phyloP scores from a whole-genome alignment of 2,113 vertebrate species.

The Neodontobutis hainanensis region DNA sequence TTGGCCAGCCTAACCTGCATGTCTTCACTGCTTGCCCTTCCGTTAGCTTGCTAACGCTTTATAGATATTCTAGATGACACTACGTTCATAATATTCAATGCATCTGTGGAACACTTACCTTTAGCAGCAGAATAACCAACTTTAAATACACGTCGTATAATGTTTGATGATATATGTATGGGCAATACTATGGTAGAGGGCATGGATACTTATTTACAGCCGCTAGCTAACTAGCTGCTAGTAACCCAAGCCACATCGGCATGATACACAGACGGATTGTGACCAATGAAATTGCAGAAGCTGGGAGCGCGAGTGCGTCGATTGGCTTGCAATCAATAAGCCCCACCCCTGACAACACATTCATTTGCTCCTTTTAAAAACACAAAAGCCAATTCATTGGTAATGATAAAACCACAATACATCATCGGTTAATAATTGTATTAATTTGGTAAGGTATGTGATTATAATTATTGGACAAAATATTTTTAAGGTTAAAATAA shows the following conservation, averaged over 20 bases:
- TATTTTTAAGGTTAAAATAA: too few species aligned
- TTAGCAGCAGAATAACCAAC: constrained; percentile 4
- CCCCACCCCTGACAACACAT: background rate
- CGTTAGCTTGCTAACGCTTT: constrained; percentile 48
- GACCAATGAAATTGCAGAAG: constrained; percentile 51
- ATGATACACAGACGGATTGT: constrained; percentile 35
- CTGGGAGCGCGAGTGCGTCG: background rate
- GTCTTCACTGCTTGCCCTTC: constrained; percentile 20
- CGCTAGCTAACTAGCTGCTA: constrained; percentile 53
- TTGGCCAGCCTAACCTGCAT: constrained; percentile 35
- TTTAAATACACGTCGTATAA: background rate
- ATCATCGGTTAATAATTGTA: too few species aligned
- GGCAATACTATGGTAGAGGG: background rate
- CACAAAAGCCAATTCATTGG: background rate
- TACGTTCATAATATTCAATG: background rate
- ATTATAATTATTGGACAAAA: too few species aligned
- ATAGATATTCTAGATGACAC: constrained; percentile 17
- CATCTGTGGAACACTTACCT: constrained; percentile 52
- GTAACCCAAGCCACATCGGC: constrained; percentile 48
- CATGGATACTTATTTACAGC: constrained; percentile 48
- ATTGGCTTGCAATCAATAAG: constrained; percentile 39
- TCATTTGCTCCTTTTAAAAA: background rate
- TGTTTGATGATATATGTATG: constrained; percentile 1
- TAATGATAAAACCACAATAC: background rate
- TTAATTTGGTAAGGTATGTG: too few species aligned